Percentiles rank a stretch among this genome's conserved stretches.
These are phyloP conservation scores for Aurelia sp. DNA, from an alignment of 30 jellyfish, hydroid and myxozoan species.

Conservation along the genomic window DNA sequence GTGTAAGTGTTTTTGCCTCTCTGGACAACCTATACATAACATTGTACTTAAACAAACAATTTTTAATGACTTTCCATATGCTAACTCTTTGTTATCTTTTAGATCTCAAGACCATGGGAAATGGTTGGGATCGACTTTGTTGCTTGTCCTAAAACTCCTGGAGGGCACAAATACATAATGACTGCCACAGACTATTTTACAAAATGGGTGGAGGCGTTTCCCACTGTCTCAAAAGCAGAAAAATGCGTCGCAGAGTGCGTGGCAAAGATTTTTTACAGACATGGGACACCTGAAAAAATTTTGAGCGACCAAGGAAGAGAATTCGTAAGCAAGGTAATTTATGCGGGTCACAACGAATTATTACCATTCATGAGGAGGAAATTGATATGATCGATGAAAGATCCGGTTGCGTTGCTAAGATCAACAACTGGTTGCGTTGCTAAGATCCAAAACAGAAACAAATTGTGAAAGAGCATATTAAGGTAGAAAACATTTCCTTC, in stretches of 20 bases:
- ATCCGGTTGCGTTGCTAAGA: neutral
- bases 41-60: too few species aligned
- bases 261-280: constrained; percentile 43
- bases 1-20: too few species aligned
- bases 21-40: too few species aligned
- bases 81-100: too few species aligned
- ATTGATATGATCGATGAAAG: neutral
- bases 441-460: too few species aligned
- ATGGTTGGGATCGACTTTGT: too few species aligned
- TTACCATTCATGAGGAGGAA: neutral
- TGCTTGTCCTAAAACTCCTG: neutral
- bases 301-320: constrained; percentile 66
- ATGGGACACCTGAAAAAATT: constrained; percentile 60
- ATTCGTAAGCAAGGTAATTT: constrained; percentile 48
- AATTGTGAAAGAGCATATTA: too few species aligned
- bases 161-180: constrained; percentile 50
- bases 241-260: constrained; percentile 60
- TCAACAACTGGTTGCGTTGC: too few species aligned
- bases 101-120: too few species aligned
- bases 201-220: constrained; percentile 69
- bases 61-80: too few species aligned
- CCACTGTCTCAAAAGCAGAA: constrained; percentile 32
- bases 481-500: too few species aligned
- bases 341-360: neutral
- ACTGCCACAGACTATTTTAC: constrained; percentile 60